Evolutionary conservation across 2,113 vertebrate species (phyloP).

Genomic region (Synodontis membranacea): DNA sequence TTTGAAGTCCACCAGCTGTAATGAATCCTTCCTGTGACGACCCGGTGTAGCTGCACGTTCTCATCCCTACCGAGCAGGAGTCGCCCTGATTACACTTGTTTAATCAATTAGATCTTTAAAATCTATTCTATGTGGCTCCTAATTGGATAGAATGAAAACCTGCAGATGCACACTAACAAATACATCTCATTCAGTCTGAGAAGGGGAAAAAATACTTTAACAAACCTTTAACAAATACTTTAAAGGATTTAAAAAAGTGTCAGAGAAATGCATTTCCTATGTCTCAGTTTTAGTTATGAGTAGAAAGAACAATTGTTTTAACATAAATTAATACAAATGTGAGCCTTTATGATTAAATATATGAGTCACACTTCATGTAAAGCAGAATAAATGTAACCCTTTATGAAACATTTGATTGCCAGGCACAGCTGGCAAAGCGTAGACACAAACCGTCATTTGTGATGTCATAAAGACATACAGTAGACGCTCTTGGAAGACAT

Average conservation of each 20-base stretch:
- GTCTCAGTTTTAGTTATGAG: neutral
- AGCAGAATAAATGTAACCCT: neutral
- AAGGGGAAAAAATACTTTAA: neutral
- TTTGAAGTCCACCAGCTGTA: neutral
- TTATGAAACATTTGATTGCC: neutral
- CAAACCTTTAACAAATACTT: neutral
- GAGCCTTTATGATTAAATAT: neutral
- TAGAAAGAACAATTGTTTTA: neutral
- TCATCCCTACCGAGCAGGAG: neutral
- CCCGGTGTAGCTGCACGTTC: neutral
- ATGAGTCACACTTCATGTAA: slow-evolving; percentile 9
- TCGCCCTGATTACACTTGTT: neutral
- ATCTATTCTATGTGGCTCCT: neutral
- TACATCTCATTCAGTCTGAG: neutral
- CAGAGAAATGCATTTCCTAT: neutral
- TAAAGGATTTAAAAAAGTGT: neutral
- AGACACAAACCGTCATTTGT: neutral
- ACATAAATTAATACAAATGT: neutral
- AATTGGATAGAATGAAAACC: neutral
- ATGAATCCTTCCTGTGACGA: neutral
- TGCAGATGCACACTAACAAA: neutral
- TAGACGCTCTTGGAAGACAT: slow-evolving; percentile 24
- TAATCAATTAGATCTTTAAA: neutral
- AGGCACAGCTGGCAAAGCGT: slow-evolving; percentile 16
- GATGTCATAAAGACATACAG: slow-evolving; percentile 36